These are phyloP conservation scores for Zaprionus ghesquierei DNA, from an alignment of 1,140 invertebrate genomes.

Conservation along the genomic window DNA sequence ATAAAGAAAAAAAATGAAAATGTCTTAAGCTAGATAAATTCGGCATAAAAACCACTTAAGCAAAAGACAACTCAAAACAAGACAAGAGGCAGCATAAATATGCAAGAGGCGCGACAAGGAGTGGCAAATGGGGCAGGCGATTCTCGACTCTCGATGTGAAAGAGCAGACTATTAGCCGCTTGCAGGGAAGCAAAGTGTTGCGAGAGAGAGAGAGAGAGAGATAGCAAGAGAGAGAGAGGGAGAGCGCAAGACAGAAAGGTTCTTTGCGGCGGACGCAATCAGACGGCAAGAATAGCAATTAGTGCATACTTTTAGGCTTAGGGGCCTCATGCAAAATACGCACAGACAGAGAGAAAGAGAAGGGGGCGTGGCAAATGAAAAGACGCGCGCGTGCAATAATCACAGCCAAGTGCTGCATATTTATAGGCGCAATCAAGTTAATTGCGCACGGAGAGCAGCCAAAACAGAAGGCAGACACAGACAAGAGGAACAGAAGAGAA, in stretches of 20 bases:
- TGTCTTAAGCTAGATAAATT: background rate
- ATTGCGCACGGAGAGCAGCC: constrained; percentile 54
- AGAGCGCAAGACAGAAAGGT: background rate
- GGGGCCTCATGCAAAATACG: constrained; percentile 22
- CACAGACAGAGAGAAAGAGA: background rate
- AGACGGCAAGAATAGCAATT: constrained; percentile 68
- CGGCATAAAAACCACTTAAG: background rate
- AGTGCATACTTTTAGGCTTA: constrained; percentile 62
- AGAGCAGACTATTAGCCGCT: background rate
- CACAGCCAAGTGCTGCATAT: constrained; percentile 77
- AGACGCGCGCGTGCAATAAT: constrained; percentile 68
- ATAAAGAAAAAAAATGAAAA: background rate
- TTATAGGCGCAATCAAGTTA: constrained; percentile 82
- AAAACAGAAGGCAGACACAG: constrained; percentile 5
- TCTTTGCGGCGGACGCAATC: constrained; percentile 32
- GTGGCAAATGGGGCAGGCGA: background rate
- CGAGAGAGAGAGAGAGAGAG: background rate
- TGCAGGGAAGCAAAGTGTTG: background rate
- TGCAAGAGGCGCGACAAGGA: background rate
- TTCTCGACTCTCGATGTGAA: too few species aligned
- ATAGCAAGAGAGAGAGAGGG: background rate
- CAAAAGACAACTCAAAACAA: background rate
- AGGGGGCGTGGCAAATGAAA: constrained; percentile 21
- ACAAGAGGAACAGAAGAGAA: background rate
- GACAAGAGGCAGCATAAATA: background rate